Percentiles rank a stretch among this genome's conserved stretches.
Conservation (phyloP, 35 echinoderm and acorn worm species). For the Lytechinus variegatus region DNA sequence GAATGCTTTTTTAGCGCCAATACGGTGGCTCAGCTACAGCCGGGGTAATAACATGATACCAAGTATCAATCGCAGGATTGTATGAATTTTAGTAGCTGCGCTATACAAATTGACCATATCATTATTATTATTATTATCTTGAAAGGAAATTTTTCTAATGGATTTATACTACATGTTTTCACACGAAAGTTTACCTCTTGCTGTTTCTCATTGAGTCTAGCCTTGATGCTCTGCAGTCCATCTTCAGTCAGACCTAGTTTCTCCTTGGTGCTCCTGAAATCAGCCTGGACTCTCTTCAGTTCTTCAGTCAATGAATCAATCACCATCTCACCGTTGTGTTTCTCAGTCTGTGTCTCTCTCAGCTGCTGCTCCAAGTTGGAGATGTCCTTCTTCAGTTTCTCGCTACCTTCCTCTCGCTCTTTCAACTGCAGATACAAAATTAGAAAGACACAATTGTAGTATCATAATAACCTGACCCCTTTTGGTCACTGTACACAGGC, state of each 20-base stretch:
- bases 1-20: too few species aligned
- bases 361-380: slow-evolving; percentile 78
- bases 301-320: slow-evolving; percentile 79
- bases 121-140: too few species aligned
- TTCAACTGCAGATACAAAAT: slow-evolving; percentile 56
- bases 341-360: slow-evolving; percentile 66
- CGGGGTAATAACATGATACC: too few species aligned
- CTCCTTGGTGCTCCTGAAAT: slow-evolving; percentile 65
- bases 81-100: too few species aligned
- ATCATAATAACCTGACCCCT: too few species aligned
- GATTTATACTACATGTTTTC: too few species aligned
- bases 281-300: slow-evolving; percentile 61
- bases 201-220: slow-evolving; percentile 65
- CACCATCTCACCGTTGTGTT: slow-evolving; percentile 69
- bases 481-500: too few species aligned
- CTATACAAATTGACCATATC: too few species aligned
- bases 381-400: slow-evolving; percentile 67
- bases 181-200: slow-evolving; percentile 66
- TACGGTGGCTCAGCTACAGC: too few species aligned
- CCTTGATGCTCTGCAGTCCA: slow-evolving; percentile 53
- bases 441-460: neutral
- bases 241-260: slow-evolving; percentile 67
- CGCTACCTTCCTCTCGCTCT: slow-evolving; percentile 64
- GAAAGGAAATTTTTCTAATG: too few species aligned
- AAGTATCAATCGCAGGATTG: too few species aligned